phyloP scores from a whole-genome alignment of 2,113 vertebrate genomes.

The Brienomyrus longianalis region DNA sequence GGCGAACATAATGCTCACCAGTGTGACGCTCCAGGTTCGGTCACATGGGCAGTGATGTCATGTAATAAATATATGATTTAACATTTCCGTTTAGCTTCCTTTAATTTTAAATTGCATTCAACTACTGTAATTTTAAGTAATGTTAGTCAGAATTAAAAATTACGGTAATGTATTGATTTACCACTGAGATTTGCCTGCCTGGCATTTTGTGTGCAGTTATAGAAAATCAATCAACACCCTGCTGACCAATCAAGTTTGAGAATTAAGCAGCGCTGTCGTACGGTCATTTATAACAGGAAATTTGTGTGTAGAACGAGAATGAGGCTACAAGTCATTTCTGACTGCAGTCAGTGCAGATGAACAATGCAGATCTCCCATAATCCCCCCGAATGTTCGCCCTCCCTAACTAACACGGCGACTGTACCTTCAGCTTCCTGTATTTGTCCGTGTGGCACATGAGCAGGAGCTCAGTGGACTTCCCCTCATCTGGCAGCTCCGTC shows the following conservation, averaged over 20 bases:
- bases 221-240: background rate
- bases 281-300: background rate
- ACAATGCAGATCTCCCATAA: background rate
- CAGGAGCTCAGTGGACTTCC: conserved; percentile 67
- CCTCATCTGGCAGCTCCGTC: conserved; percentile 71
- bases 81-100: background rate
- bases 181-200: background rate
- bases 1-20: background rate
- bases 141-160: background rate
- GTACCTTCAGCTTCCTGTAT: conserved; percentile 85
- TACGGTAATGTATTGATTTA: background rate
- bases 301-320: background rate
- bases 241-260: background rate
- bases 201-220: background rate
- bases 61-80: background rate
- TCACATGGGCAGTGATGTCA: background rate
- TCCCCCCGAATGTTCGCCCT: background rate
- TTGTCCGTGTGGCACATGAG: conserved; percentile 73
- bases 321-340: background rate
- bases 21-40: background rate
- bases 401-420: background rate
- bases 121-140: background rate
- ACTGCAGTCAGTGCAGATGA: background rate
- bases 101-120: background rate
- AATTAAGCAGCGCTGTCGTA: background rate